phyloP scores from a whole-genome alignment of 2,888 invertebrate genomes.

The Temnothorax ravouxi region DNA sequence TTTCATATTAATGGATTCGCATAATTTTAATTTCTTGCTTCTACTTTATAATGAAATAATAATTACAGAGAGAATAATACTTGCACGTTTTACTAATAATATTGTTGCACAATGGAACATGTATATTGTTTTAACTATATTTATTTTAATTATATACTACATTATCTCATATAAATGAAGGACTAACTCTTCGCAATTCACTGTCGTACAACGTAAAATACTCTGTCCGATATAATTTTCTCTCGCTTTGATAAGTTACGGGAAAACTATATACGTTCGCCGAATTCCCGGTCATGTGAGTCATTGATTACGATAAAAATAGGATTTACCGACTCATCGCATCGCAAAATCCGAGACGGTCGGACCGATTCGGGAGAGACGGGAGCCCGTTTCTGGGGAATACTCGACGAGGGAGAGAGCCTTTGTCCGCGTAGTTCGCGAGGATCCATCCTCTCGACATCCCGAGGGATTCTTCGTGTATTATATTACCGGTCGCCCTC shows the following conservation, averaged over 20 bases:
- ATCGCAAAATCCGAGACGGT: slow-evolving; percentile 53
- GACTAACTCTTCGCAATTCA: neutral
- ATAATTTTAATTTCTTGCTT: slow-evolving; percentile 3
- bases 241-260: slow-evolving; percentile 13
- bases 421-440: slow-evolving; percentile 76
- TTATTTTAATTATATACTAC: neutral
- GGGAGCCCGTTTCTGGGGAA: slow-evolving; percentile 68
- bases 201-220: neutral
- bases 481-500: slow-evolving; percentile 80
- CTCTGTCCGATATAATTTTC: neutral
- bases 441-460: slow-evolving; percentile 73
- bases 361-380: slow-evolving; percentile 58
- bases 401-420: slow-evolving; percentile 72
- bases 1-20: slow-evolving; percentile 65
- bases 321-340: slow-evolving; percentile 54
- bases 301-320: slow-evolving; percentile 57
- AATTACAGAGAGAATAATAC: neutral
- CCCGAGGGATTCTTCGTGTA: slow-evolving; percentile 82
- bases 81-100: neutral
- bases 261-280: neutral
- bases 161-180: neutral
- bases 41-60: neutral
- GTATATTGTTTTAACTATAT: slow-evolving; percentile 8
- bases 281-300: slow-evolving; percentile 28
- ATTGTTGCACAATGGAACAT: neutral